Conservation (phyloP, 2,888 invertebrate genomes). For the Caradrina kadenii region DNA sequence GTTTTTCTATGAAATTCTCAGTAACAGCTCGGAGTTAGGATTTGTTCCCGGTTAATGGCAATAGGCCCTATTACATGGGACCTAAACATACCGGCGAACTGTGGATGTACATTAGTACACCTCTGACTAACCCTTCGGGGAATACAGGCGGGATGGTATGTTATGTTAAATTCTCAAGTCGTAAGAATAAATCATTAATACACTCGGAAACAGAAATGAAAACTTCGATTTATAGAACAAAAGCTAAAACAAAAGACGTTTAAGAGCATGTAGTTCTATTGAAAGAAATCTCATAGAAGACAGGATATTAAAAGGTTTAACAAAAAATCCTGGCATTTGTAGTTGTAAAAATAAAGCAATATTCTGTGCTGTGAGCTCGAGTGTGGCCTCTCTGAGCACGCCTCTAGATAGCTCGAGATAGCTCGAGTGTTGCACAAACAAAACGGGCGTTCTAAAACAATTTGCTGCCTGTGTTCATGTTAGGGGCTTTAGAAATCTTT, state of each 20-base stretch:
- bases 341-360: constrained; percentile 60
- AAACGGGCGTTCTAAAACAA: constrained; percentile 70
- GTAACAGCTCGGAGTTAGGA: too few species aligned
- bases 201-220: background rate
- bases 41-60: too few species aligned
- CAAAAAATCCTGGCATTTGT: constrained; percentile 36
- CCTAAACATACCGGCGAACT: too few species aligned
- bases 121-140: too few species aligned
- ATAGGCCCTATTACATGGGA: too few species aligned
- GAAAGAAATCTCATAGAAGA: constrained; percentile 40
- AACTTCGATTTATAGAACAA: constrained; percentile 27
- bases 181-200: constrained; percentile 1
- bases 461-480: constrained; percentile 64
- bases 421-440: constrained; percentile 71
- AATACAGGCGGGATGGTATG: too few species aligned
- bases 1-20: too few species aligned
- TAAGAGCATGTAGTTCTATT: constrained; percentile 36
- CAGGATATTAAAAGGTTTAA: constrained; percentile 53
- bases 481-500: constrained; percentile 56
- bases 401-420: constrained; percentile 63
- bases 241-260: constrained; percentile 28
- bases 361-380: constrained; percentile 49
- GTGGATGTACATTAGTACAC: too few species aligned
- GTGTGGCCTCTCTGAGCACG: constrained; percentile 65
- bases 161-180: too few species aligned